A percentile compares a stretch with the other conserved stretches of the same genome.
These are phyloP conservation scores for Glaucopsyche alexis DNA, from an alignment of 2,888 invertebrate genomes.

Conservation along the genomic window DNA sequence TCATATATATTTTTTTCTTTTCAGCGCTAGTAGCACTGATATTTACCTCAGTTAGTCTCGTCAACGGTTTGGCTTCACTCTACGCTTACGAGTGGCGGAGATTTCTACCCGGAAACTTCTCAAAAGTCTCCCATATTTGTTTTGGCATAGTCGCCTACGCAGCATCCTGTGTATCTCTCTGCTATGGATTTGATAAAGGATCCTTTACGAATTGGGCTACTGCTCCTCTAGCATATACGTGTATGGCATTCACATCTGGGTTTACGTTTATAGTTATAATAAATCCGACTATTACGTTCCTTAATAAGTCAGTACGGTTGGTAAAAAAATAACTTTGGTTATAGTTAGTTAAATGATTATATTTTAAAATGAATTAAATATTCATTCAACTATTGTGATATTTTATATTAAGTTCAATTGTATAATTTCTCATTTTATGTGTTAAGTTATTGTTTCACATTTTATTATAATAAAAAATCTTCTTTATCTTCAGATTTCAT, in stretches of 20 bases:
- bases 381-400: too few species aligned
- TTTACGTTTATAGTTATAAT: slow-evolving; percentile 52
- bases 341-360: too few species aligned
- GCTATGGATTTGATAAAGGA: slow-evolving; percentile 54
- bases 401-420: too few species aligned
- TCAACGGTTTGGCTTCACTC: slow-evolving; percentile 56
- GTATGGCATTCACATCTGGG: slow-evolving; percentile 49
- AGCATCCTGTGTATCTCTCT: slow-evolving; percentile 50
- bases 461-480: too few species aligned
- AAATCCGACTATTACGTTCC: slow-evolving; percentile 52
- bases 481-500: neutral
- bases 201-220: slow-evolving; percentile 52
- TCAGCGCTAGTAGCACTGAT: slow-evolving; percentile 55
- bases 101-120: slow-evolving; percentile 49
- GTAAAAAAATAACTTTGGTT: slow-evolving; percentile 35
- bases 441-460: too few species aligned
- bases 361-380: too few species aligned
- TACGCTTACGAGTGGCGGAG: slow-evolving; percentile 54
- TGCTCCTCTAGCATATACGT: slow-evolving; percentile 42
- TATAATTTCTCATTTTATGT: too few species aligned
- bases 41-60: slow-evolving; percentile 53
- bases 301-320: slow-evolving; percentile 44
- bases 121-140: slow-evolving; percentile 56
- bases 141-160: slow-evolving; percentile 55
- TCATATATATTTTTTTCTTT: slow-evolving; percentile 35